Percentiles rank a stretch among this genome's conserved stretches.
phyloP scores from a whole-genome alignment of 2,888 invertebrate species.

The Campaea margaritaria region DNA sequence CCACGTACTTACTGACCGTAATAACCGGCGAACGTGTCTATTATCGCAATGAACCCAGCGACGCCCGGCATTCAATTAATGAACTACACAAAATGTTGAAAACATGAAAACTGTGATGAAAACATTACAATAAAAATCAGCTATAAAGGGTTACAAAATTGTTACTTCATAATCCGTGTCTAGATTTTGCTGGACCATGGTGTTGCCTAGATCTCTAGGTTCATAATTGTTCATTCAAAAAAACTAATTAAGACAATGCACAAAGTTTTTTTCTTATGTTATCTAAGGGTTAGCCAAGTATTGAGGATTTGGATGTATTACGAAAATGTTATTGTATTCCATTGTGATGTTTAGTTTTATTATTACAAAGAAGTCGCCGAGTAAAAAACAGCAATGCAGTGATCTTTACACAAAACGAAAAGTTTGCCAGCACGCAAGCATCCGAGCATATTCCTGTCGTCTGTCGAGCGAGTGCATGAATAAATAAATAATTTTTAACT shows the following conservation, averaged over 20 bases:
- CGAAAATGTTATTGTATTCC: no score
- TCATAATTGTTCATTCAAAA: no score
- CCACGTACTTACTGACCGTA: constrained; percentile 60
- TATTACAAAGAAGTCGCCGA: background rate
- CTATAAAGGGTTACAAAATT: background rate
- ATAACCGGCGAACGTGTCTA: constrained; percentile 54
- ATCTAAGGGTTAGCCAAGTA: no score
- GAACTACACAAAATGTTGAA: no score
- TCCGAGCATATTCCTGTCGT: background rate
- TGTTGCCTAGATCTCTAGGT: no score
- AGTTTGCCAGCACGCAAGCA: background rate
- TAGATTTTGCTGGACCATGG: no score
- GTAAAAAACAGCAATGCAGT: background rate
- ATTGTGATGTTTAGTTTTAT: no score
- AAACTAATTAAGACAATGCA: no score
- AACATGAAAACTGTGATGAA: constrained; percentile 13
- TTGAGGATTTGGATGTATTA: no score
- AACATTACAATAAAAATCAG: constrained; percentile 17
- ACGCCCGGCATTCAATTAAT: constrained; percentile 18
- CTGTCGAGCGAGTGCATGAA: background rate
- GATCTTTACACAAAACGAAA: background rate
- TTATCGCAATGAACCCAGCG: constrained; percentile 47
- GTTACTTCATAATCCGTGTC: no score
- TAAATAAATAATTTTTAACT: no score
- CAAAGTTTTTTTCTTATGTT: no score